phyloP scores from a whole-genome alignment of 2,797 vertebrate species.

The Garrulus glandarius region DNA sequence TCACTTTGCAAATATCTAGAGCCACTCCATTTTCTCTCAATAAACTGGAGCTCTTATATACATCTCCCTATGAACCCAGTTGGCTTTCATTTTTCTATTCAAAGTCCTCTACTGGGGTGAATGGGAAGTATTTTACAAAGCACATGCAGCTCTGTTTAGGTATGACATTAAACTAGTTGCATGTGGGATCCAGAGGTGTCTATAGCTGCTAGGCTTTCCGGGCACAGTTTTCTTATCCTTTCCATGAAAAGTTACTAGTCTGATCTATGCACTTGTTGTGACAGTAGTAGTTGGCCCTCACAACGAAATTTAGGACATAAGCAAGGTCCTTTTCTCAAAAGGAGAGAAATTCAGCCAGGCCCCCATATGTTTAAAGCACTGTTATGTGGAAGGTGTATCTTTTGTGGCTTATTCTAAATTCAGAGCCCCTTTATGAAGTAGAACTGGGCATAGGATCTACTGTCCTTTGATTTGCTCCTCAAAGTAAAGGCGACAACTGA shows the following conservation, averaged over 20 bases:
- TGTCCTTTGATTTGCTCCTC: background rate
- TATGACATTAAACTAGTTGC: background rate
- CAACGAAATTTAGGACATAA: background rate
- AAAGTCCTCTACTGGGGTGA: background rate
- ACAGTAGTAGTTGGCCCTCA: background rate
- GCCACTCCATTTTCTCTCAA: background rate
- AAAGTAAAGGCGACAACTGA: background rate
- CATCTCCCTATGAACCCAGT: background rate
- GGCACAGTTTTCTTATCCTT: background rate
- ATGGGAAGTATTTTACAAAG: background rate
- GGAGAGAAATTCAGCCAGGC: background rate
- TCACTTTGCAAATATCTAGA: background rate
- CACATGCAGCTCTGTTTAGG: background rate
- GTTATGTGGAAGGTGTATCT: background rate
- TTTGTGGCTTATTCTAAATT: background rate
- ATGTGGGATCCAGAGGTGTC: background rate
- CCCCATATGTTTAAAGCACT: accelerated
- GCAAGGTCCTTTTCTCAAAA: background rate
- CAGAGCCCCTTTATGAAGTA: background rate
- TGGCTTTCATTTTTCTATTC: background rate
- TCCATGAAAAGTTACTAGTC: background rate
- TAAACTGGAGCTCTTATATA: background rate
- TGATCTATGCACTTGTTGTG: background rate
- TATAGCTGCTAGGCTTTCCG: background rate
- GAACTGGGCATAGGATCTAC: background rate